These are phyloP conservation scores for Bombus confusus DNA, from an alignment of 1,140 invertebrate species.

Conservation along the genomic window DNA sequence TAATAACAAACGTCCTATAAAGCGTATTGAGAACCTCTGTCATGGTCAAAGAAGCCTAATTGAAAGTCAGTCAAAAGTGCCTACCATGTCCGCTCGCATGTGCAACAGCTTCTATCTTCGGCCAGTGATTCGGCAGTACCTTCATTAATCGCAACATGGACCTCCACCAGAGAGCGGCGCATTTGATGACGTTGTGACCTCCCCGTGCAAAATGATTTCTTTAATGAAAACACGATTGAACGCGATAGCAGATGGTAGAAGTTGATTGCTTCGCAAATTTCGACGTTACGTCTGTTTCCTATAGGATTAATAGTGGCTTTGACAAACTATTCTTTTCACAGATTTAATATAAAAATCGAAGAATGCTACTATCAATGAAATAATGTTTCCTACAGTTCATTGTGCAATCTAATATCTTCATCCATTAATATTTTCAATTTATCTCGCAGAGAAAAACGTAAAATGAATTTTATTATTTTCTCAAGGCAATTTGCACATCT, in stretches of 20 bases:
- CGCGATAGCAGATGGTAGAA: constrained; percentile 57
- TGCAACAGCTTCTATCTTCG: constrained; percentile 60
- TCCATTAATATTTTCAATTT: constrained; percentile 8
- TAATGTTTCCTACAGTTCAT: background rate
- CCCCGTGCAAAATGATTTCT: constrained; percentile 66
- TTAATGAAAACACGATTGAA: constrained; percentile 73
- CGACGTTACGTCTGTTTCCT: background rate
- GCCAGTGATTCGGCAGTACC: constrained; percentile 64
- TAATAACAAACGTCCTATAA: background rate
- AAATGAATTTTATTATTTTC: background rate
- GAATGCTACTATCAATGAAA: background rate
- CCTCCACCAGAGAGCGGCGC: constrained; percentile 57
- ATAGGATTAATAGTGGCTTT: constrained; percentile 1
- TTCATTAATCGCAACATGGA: constrained; percentile 71
- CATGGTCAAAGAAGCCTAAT: constrained; percentile 55
- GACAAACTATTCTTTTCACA: background rate
- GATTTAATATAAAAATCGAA: background rate
- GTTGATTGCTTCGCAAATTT: background rate
- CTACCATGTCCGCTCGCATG: constrained; percentile 38
- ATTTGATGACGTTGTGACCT: constrained; percentile 67
- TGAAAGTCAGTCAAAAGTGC: constrained; percentile 67
- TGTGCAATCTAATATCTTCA: background rate
- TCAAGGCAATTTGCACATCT: background rate
- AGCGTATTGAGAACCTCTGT: constrained; percentile 60
- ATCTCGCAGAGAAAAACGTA: background rate